These are phyloP conservation scores for Drosophila nigritarsus DNA, from an alignment of 2,888 invertebrate genomes.

Conservation along the genomic window DNA sequence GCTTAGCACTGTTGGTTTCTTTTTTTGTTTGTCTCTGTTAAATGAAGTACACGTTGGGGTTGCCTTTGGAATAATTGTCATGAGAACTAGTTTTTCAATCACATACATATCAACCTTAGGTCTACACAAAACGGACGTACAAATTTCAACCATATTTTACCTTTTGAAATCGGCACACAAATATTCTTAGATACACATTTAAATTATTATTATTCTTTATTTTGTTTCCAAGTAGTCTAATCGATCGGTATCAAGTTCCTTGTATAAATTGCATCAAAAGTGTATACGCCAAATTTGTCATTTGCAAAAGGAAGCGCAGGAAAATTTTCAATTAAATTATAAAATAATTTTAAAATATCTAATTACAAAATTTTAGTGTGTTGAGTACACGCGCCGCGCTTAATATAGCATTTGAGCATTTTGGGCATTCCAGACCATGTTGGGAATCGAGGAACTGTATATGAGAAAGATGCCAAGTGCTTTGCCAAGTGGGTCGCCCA, in stretches of 20 bases:
- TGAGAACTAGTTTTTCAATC: not conserved
- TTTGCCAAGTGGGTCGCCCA: constrained; percentile 62
- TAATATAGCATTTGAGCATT: constrained; percentile 17
- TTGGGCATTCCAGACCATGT: constrained; percentile 35
- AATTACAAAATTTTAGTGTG: constrained; percentile 38
- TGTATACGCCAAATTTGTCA: constrained; percentile 45
- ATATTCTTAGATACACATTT: constrained; percentile 49
- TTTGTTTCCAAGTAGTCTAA: constrained; percentile 53
- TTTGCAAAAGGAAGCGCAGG: constrained; percentile 40
- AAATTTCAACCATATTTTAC: constrained; percentile 68
- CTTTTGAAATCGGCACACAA: constrained; percentile 76
- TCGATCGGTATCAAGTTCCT: constrained; percentile 42
- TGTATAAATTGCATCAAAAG: constrained; percentile 54
- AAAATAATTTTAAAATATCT: constrained; percentile 36
- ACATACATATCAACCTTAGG: constrained; percentile 38
- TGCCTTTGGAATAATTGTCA: constrained; percentile 36
- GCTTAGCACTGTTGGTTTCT: not conserved
- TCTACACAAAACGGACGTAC: constrained; percentile 36
- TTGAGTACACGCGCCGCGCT: constrained; percentile 13
- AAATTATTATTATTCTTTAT: constrained; percentile 56
- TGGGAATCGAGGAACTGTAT: constrained; percentile 64
- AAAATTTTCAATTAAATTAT: constrained; percentile 66
- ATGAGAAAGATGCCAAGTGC: constrained; percentile 53
- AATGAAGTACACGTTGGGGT: not conserved
- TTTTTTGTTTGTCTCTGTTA: not conserved